These are phyloP conservation scores for Allobates femoralis DNA, from an alignment of 2,797 vertebrate genomes.

Conservation along the genomic window DNA sequence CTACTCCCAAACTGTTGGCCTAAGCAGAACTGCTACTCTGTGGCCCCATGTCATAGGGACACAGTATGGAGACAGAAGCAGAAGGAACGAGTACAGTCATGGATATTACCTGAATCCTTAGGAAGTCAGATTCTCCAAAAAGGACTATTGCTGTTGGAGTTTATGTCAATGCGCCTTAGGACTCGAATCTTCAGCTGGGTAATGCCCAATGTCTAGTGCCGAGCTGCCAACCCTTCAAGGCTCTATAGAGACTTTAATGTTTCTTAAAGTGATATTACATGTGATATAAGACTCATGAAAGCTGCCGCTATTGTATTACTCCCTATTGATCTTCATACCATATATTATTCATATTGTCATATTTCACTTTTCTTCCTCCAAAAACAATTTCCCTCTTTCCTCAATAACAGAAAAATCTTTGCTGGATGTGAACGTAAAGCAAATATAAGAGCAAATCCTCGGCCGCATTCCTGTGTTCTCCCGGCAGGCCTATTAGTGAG, in stretches of 20 bases:
- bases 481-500: slow-evolving; percentile 56
- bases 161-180: too few relatives aligned
- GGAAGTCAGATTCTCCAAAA: too few relatives aligned
- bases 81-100: too few relatives aligned
- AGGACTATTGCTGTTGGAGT: too few relatives aligned
- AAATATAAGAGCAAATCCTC: slow-evolving; percentile 15
- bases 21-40: too few relatives aligned
- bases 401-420: slow-evolving; percentile 28
- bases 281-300: neutral
- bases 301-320: neutral
- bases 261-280: neutral
- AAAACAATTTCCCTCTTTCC: slow-evolving; percentile 28
- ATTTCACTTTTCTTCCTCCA: neutral
- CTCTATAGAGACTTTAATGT: neutral
- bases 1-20: too few relatives aligned
- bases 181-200: neutral
- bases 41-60: too few relatives aligned
- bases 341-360: slow-evolving; percentile 10
- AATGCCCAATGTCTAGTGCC: neutral
- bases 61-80: too few relatives aligned
- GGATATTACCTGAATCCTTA: too few relatives aligned
- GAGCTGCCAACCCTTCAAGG: neutral
- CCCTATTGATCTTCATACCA: slow-evolving; percentile 1
- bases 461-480: slow-evolving; percentile 6
- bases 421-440: slow-evolving; percentile 24